Conservation (phyloP, 2,797 vertebrate species). For the Lepilemur septentrionalis region DNA sequence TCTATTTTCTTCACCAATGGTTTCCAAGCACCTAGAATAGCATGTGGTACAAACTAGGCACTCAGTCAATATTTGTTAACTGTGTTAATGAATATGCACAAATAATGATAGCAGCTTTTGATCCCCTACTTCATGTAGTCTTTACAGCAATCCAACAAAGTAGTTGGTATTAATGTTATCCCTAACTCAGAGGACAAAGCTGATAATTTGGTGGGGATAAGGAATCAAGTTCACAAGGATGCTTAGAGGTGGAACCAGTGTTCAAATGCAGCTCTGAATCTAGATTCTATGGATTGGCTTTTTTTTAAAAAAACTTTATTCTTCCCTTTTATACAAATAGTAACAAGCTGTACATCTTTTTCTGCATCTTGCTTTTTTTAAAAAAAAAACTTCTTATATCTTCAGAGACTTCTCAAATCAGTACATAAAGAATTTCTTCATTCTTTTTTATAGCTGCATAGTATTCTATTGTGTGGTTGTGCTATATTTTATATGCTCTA, state of each 20-base stretch:
- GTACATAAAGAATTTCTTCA: neutral
- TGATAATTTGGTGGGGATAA: neutral
- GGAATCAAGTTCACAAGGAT: neutral
- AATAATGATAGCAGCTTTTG: neutral
- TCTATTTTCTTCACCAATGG: neutral
- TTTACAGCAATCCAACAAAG: neutral
- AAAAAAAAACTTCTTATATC: neutral
- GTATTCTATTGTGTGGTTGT: neutral
- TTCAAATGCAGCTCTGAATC: neutral
- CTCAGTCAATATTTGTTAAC: neutral
- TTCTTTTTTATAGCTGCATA: neutral
- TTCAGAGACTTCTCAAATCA: neutral
- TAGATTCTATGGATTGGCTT: neutral
- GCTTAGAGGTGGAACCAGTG: neutral
- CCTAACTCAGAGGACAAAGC: neutral
- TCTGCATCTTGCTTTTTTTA: neutral
- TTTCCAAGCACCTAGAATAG: neutral
- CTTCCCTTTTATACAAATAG: neutral
- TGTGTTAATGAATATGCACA: neutral
- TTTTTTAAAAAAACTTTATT: neutral
- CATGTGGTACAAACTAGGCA: neutral
- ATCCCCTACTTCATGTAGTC: neutral
- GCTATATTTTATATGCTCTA: neutral
- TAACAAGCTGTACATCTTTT: neutral
- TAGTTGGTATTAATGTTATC: neutral